Conservation (phyloP, 1,140 invertebrate species). For the Drosophila guanche region DNA sequence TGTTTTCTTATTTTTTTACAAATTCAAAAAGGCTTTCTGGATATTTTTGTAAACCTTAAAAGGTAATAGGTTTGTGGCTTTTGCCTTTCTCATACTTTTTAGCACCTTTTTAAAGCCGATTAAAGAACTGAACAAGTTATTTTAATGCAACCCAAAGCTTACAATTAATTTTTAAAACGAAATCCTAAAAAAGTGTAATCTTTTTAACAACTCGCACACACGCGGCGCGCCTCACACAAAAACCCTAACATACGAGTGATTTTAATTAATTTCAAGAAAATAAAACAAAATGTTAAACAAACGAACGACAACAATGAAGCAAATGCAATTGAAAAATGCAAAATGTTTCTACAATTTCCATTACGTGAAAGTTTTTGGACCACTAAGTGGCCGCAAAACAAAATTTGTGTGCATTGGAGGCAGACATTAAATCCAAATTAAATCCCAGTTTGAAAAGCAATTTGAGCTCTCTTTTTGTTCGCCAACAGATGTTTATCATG, state of each 20-base stretch:
- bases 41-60: too few species aligned
- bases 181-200: slow-evolving; percentile 16
- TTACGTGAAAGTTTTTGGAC: neutral
- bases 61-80: too few species aligned
- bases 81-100: too few species aligned
- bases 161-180: slow-evolving; percentile 20
- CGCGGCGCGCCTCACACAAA: neutral
- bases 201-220: slow-evolving; percentile 1
- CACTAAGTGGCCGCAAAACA: slow-evolving; percentile 13
- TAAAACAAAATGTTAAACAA: slow-evolving; percentile 9
- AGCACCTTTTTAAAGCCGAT: neutral
- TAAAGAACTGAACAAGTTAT: slow-evolving; percentile 9
- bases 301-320: neutral
- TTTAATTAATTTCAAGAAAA: slow-evolving; percentile 26
- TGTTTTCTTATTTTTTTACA: neutral
- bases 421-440: slow-evolving; percentile 20
- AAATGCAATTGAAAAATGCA: neutral
- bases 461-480: neutral
- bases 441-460: slow-evolving; percentile 1
- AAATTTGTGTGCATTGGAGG: too few species aligned
- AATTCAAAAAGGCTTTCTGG: too few species aligned
- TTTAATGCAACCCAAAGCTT: slow-evolving; percentile 11
- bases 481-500: neutral
- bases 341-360: neutral
- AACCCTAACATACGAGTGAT: slow-evolving; percentile 17